Percentiles rank a stretch among this genome's conserved stretches.
phyloP scores from a whole-genome alignment of 1,140 invertebrate genomes.

The Centruroides vittatus region DNA sequence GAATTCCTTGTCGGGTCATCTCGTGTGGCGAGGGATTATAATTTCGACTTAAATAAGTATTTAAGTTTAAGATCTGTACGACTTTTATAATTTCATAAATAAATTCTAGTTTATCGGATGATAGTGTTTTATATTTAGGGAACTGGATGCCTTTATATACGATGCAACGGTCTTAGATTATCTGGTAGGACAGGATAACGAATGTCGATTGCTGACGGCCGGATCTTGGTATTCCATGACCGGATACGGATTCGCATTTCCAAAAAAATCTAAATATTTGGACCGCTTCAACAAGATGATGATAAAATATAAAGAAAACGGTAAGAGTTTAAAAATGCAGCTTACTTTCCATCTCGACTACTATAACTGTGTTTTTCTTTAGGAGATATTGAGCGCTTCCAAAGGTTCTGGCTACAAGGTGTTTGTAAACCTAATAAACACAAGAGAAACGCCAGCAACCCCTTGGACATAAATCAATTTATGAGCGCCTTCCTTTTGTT shows the following conservation, averaged over 20 bases:
- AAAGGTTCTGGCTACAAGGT: conserved; percentile 95
- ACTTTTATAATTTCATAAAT: not conserved
- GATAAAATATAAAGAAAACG: conserved; percentile 87
- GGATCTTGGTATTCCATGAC: conserved; percentile 85
- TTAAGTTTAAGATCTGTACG: not conserved
- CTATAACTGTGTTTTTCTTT: not conserved
- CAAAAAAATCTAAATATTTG: conserved; percentile 88
- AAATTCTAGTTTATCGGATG: too few species aligned
- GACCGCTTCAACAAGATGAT: conserved; percentile 88
- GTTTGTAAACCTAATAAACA: conserved; percentile 86
- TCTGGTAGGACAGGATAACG: conserved; percentile 84
- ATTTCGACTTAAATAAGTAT: not conserved
- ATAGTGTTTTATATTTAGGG: conserved; percentile 34
- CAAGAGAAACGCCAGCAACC: conserved; percentile 56
- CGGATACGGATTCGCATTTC: conserved; percentile 89
- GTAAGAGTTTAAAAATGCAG: conserved; percentile 33
- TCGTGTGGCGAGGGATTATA: too few species aligned
- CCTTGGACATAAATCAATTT: conserved; percentile 90
- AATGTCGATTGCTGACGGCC: conserved; percentile 87
- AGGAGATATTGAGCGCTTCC: conserved; percentile 83
- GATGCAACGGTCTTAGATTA: conserved; percentile 97
- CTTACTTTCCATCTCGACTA: not conserved
- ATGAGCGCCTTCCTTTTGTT: conserved; percentile 90
- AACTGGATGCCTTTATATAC: conserved; percentile 98
- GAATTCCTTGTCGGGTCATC: too few species aligned